Evolutionary conservation across 1,140 invertebrate species (phyloP).

Genomic region (Ceratina japonica): DNA sequence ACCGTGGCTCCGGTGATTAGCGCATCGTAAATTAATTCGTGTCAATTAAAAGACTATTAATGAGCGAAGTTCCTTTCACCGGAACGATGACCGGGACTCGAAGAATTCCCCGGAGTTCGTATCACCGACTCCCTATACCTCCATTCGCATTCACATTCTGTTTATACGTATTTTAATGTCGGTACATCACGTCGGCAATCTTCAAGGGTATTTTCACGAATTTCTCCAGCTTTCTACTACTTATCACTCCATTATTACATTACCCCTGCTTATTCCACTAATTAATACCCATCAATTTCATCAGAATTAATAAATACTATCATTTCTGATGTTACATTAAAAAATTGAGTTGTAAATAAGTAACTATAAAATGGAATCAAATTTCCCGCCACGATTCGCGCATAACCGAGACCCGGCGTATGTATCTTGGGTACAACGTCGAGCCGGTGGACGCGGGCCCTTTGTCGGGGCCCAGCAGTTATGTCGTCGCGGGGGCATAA

Average conservation of each 20-base stretch:
- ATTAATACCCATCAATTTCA: no score
- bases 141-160: neutral
- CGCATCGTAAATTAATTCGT: slow-evolving; percentile 47
- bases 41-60: slow-evolving; percentile 41
- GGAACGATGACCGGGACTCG: slow-evolving; percentile 16
- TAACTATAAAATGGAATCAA: neutral
- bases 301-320: no score
- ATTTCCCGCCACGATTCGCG: neutral
- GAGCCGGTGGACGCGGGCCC: slow-evolving; percentile 32
- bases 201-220: no score
- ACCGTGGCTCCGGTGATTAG: slow-evolving; percentile 26
- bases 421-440: neutral
- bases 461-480: slow-evolving; percentile 62
- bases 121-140: neutral
- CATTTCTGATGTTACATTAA: no score
- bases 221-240: no score
- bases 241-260: no score
- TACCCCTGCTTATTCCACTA: no score
- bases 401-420: neutral
- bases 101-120: neutral
- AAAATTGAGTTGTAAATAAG: neutral
- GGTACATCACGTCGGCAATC: no score
- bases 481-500: slow-evolving; percentile 60
- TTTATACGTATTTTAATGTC: no score
- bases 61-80: neutral